Base-by-base conservation (phyloP, 2,113 vertebrate species). In the Axis porcinus region DNA sequence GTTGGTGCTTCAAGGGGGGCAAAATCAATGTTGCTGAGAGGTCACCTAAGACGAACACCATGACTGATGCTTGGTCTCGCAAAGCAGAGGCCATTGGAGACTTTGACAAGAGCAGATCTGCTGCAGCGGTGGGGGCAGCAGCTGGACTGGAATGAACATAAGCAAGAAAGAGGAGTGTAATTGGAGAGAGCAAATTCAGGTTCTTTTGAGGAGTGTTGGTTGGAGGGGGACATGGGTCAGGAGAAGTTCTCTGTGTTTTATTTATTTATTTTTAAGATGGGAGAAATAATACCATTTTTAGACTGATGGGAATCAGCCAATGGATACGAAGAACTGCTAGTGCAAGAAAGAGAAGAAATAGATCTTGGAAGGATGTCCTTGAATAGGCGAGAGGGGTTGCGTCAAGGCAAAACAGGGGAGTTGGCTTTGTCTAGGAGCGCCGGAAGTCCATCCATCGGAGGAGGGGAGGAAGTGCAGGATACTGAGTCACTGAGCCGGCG, bases 361-460 rank as follows among this genome's bases (percentile, higher is more conserved):
- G 47, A 33, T 62, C 50, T 67, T 60, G 28, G 83, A 76, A 58
- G 40, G 64, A 81, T 23, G 21, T 19, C 47, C 58, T 60, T 60
- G 23, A 45, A 9, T 52, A 78, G 33, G 57, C 40, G 15, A 90
- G 25, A 78, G 36, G 21, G 11, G 7, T 4, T n/a, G 33, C 17
- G 19, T n/a, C 27, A 74, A 82, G 62, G 55, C 45, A 47, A 57
- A 74, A 81, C 19, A 13, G n/a, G 25, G 55, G n/a, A 50, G 10
- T 11, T 58, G 16, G 27, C 27, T 12, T 86, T 86, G 43, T 55
- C 47, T 10, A 3, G 45, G 47, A 60, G 17, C 8, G 0, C 79
- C 4, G 0, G 2, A 36, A 30, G 74, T 47, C 9, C 28, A 55
- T 28, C 28, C 54, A 2, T 0, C 8, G 2, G 1, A 58, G 36